Evolutionary conservation across 2,888 invertebrate genomes (phyloP).

Genomic region (Epistrophella euchroma): DNA sequence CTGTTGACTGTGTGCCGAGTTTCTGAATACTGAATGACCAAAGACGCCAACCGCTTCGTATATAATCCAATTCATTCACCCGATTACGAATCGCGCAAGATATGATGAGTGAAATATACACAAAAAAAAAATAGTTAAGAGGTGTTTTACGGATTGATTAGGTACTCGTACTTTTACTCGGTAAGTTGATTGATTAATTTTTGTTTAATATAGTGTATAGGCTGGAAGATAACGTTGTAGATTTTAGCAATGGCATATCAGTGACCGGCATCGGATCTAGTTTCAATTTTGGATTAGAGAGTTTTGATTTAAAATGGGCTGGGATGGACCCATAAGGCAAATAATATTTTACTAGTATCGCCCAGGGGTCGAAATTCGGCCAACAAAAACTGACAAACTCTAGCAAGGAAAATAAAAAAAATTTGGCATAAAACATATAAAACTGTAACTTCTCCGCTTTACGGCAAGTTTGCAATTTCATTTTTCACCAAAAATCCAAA

Average conservation of each 20-base stretch:
- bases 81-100: slow-evolving; percentile 75
- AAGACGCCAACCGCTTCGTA: slow-evolving; percentile 82
- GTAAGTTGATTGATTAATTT: slow-evolving; percentile 49
- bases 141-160: slow-evolving; percentile 58
- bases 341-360: no score
- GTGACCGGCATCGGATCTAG: not conserved
- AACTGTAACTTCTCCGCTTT: no score
- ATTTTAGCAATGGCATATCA: not conserved
- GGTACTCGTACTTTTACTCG: slow-evolving; percentile 70
- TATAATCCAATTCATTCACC: slow-evolving; percentile 77
- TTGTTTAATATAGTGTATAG: slow-evolving; percentile 39
- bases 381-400: no score
- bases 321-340: no score
- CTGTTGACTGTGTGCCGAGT: slow-evolving; percentile 82
- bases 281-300: not conserved
- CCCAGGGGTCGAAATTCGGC: no score
- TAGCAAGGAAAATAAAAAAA: no score
- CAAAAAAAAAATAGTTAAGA: slow-evolving; percentile 52
- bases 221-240: not conserved
- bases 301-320: no score
- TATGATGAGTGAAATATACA: slow-evolving; percentile 71
- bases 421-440: no score
- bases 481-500: no score
- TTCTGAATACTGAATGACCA: slow-evolving; percentile 83
- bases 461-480: no score